These are phyloP conservation scores for Xestia c-nigrum DNA, from an alignment of 2,888 invertebrate genomes.

Conservation along the genomic window DNA sequence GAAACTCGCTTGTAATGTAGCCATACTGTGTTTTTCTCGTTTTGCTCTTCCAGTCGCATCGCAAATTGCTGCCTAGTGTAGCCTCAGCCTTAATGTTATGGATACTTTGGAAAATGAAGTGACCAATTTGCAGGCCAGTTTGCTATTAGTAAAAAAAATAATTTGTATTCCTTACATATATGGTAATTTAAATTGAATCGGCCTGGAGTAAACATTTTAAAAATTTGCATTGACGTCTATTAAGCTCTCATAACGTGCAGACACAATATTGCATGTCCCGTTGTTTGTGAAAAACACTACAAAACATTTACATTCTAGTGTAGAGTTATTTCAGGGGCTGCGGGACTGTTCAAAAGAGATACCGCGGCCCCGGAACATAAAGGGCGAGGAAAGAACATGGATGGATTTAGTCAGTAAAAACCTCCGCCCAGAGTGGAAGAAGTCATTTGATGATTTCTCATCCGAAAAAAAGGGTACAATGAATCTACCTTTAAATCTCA, in stretches of 20 bases:
- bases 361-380: too few species aligned
- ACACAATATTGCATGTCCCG: not conserved
- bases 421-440: too few species aligned
- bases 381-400: too few species aligned
- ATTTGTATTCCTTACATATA: not conserved
- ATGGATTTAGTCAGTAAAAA: too few species aligned
- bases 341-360: too few species aligned
- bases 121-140: not conserved
- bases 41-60: too few species aligned
- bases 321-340: not conserved
- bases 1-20: too few species aligned
- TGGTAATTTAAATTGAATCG: not conserved
- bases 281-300: not conserved
- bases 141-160: not conserved
- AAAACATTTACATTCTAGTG: not conserved
- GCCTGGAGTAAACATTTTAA: not conserved
- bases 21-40: too few species aligned
- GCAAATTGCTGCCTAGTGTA: too few species aligned
- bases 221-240: not conserved
- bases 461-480: too few species aligned
- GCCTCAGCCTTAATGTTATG: too few species aligned
- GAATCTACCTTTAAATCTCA: not conserved
- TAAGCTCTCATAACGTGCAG: not conserved
- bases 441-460: too few species aligned
- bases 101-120: slow-evolving; percentile 10